Percentiles rank a stretch among this genome's conserved stretches.
phyloP scores from a whole-genome alignment of 2,888 invertebrate genomes.

The Leptopilina syphax region DNA sequence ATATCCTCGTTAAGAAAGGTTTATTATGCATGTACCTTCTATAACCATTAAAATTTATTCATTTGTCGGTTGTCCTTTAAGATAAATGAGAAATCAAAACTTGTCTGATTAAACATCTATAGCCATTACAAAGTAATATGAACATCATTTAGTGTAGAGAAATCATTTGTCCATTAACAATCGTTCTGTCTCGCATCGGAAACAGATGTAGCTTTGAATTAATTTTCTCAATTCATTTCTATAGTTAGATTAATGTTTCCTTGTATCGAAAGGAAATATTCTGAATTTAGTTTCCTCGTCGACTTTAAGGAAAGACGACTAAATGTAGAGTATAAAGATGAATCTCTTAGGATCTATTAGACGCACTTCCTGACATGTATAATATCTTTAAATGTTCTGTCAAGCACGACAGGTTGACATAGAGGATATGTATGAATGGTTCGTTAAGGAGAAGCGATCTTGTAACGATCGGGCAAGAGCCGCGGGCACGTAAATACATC shows the following conservation, averaged over 20 bases:
- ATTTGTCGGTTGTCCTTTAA: no score
- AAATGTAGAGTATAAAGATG: conserved; percentile 37
- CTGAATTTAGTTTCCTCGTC: neutral
- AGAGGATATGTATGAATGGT: conserved; percentile 63
- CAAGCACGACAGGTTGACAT: conserved; percentile 53
- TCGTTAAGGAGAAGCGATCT: conserved; percentile 61
- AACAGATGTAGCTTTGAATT: neutral
- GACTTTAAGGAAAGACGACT: neutral
- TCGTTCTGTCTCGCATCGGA: no score
- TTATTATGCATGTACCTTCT: no score
- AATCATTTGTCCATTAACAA: no score
- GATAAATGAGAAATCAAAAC: no score
- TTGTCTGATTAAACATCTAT: no score
- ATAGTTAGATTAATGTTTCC: neutral
- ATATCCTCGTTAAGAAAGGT: no score
- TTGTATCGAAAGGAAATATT: neutral
- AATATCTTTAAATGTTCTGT: conserved; percentile 50
- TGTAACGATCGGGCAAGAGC: conserved; percentile 46
- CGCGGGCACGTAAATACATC: conserved; percentile 55
- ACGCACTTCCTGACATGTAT: conserved; percentile 18
- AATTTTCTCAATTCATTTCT: neutral
- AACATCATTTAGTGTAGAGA: no score
- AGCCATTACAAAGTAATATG: no score
- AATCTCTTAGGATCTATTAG: conserved; percentile 41
- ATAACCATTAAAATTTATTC: no score